phyloP scores from a whole-genome alignment of 2,888 invertebrate species.

The Smittia aterrima region DNA sequence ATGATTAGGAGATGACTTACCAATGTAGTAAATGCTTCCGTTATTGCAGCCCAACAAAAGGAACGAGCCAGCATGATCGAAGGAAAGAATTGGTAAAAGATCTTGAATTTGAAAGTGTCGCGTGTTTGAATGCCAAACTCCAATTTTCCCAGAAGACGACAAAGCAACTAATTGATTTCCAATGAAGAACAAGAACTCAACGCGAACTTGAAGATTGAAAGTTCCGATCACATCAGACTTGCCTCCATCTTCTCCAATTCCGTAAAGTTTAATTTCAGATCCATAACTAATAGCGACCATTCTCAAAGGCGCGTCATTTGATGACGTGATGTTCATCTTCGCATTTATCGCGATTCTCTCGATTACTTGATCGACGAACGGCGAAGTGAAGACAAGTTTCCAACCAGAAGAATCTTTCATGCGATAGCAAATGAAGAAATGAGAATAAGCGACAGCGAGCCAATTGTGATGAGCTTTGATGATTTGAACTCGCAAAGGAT shows the following conservation, averaged over 20 bases:
- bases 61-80: slow-evolving; percentile 96
- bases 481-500: slow-evolving; percentile 84
- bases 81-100: slow-evolving; percentile 90
- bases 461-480: slow-evolving; percentile 97
- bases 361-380: slow-evolving; percentile 83
- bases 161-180: slow-evolving; percentile 97
- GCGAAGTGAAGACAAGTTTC: slow-evolving; percentile 92
- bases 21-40: slow-evolving; percentile 95
- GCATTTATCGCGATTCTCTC: slow-evolving; percentile 89
- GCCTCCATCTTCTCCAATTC: slow-evolving; percentile 72
- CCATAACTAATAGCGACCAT: slow-evolving; percentile 83
- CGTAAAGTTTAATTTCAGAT: slow-evolving; percentile 74
- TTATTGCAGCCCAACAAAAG: slow-evolving; percentile 92
- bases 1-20: slow-evolving; percentile 55
- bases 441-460: slow-evolving; percentile 94
- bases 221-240: slow-evolving; percentile 78
- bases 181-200: slow-evolving; percentile 95
- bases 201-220: slow-evolving; percentile 87
- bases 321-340: slow-evolving; percentile 57
- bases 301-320: slow-evolving; percentile 62
- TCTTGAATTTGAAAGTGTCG: slow-evolving; percentile 99
- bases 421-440: slow-evolving; percentile 91
- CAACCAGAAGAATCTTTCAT: slow-evolving; percentile 96
- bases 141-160: slow-evolving; percentile 88
- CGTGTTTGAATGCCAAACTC: slow-evolving; percentile 99